Base-by-base conservation (phyloP, 2,888 invertebrate genomes). In the Heliothis peltigera region DNA sequence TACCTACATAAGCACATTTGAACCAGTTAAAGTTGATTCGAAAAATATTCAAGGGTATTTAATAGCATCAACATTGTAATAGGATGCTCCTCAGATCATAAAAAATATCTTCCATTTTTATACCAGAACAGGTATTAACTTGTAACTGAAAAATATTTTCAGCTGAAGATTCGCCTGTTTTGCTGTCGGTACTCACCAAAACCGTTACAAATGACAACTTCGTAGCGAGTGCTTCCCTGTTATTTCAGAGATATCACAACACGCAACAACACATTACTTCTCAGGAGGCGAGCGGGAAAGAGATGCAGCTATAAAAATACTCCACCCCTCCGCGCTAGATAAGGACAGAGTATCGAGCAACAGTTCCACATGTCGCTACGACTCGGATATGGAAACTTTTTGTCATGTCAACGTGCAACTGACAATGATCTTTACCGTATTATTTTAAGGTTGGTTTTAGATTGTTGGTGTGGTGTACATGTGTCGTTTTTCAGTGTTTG, bases 211-310 rank as follows among this genome's bases (percentile, higher is more conserved):
- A 95, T 95, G 94, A 95, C 95, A 95, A 95, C 93, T 95, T 92
- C 90, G 92, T 89, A 92, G 91, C 91, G 93, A 95, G 94, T 93
- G 94, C 94, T 95, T 94, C 95, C 93, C 95, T 95, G 95, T 95
- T 95, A 95, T 95, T 95, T 94, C 91, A 91, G 91, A 95, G 95
- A 95, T 95, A 95, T 95, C 95, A 95, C 95, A 95, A 95, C 95
- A 95, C 94, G 91, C 93, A 94, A 95, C 92, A 95, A 95, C 94
- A 94, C 92, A 93, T 94, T 94, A 94, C 93, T 94, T 91, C 94
- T 93, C 89, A 91, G 90, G 89, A 91, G 88, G 88, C 84, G 86
- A 84, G 92, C 78, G 82, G 67, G 90, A 94, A 86, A 82, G 91
- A 83, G 92, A 94, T 77, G 84, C 83, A 84, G 72, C 81, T 87